phyloP scores from a whole-genome alignment of 2,113 vertebrate genomes.

The Caranx ignobilis region DNA sequence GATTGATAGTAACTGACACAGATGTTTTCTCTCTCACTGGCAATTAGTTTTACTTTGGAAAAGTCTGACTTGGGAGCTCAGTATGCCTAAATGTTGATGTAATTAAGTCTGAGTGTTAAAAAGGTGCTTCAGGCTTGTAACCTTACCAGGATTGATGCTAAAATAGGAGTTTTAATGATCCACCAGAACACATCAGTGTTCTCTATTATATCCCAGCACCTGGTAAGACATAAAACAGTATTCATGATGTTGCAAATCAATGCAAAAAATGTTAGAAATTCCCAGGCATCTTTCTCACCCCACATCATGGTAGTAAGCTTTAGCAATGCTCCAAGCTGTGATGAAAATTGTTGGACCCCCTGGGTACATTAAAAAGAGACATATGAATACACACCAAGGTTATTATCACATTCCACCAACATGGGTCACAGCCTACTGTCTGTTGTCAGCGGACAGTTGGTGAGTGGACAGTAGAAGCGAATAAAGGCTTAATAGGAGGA shows the following conservation, averaged over 20 bases:
- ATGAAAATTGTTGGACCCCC: constrained; percentile 91
- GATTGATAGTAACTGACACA: constrained; percentile 20
- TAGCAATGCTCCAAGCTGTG: constrained; percentile 89
- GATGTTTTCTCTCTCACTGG: neutral
- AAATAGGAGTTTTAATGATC: constrained; percentile 96
- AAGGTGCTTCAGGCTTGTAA: neutral
- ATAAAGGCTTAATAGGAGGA: neutral
- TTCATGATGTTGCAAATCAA: constrained; percentile 13
- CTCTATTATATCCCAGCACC: constrained; percentile 94
- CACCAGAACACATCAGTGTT: constrained; percentile 90
- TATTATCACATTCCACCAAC: neutral
- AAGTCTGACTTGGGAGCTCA: neutral
- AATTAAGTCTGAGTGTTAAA: neutral
- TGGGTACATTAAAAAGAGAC: constrained; percentile 64
- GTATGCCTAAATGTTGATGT: neutral
- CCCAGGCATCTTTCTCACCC: constrained; percentile 85
- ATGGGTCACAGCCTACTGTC: constrained; percentile 1
- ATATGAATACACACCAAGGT: constrained; percentile 4
- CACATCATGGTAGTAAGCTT: constrained; percentile 86
- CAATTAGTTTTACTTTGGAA: constrained; percentile 9
- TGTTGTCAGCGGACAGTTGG: neutral
- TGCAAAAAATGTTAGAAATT: neutral
- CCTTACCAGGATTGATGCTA: constrained; percentile 94
- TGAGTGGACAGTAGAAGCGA: neutral
- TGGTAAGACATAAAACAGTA: constrained; percentile 61